Evolutionary conservation across 2,888 invertebrate genomes (phyloP), one percentile per base, ranked within the genome.

Genomic region (Rhimphoctona megacephalus): DNA sequence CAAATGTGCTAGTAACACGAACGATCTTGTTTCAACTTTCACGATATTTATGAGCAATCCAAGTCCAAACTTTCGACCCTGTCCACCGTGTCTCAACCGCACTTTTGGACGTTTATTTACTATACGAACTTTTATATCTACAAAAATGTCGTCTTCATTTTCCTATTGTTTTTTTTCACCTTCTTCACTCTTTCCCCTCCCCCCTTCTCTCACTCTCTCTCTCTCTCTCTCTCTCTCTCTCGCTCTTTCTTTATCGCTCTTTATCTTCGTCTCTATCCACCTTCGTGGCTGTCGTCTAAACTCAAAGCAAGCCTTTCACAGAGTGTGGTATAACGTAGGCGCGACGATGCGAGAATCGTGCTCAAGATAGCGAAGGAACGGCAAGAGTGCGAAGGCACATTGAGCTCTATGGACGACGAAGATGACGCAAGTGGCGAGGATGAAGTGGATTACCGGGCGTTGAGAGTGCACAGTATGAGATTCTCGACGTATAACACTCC

Each of bases 371-470:
- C 79, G 84, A 80, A 67, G 86, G 84, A 84, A 81, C 78, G 30
- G 78, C 81, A 79, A 82, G 86, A 86, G 86, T 70, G 84, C 86
- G 81, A 83, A 72, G 66, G 85, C 77, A 74, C 61, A 74, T n/a
- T 54, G 61, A 61, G 57, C 19, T 43, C 67, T 74, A 46, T 52
- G 39, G 66, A 36, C 49, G 76, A 61, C 69, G 64, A 66, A 76
- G 77, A 72, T 67, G 86, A 83, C 81, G 54, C 86, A 89, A 89
- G 89, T 88, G 88, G 87, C 87, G 83, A 88, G 87, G 88, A 88
- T 90, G 89, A 89, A 90, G 90, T 90, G 89, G 89, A 90, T 90
- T 90, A 90, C 89, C 83, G 87, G 74, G 70, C 79, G 79, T 69
- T 78, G 72, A 54, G 85, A 66, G 77, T 46, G 61, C 78, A 73